Base-by-base conservation (phyloP, 2,888 invertebrate genomes). In the Drosophila crucigera region DNA sequence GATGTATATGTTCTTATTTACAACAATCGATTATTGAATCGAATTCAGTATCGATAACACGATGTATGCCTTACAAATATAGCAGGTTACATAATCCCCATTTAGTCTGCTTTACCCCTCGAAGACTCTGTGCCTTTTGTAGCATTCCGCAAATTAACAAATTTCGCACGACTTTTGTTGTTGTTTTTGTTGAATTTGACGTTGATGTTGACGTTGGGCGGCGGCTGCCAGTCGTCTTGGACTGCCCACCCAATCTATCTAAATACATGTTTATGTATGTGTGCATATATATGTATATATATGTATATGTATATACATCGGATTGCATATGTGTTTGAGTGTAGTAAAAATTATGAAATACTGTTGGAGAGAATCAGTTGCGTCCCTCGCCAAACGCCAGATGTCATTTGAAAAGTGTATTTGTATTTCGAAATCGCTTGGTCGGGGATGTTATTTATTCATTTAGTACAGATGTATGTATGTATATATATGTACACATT, bases 141-240 rank as follows among this genome's bases (percentile, higher is more conserved):
- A 39, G 53, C 64, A 68, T 62, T 65, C 58, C 49, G 55, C 52
- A 76, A 77, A 74, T 80, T 75, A 74, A 73, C 70, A 65, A 73
- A 72, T 81, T 79, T 86, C 63, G 83, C 84, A 83, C 79, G 83
- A 84, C 31, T 77, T 70, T 82, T 73, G 49, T 72, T 68, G 70
- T 78, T 76, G 33, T 63, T 55, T 25, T 80, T 73, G 49, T 68
- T 69, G 70, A 73, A 74, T 47, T 65, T 47, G 47, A 25, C 30
- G 52, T 68, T 69, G 68, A 73, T 70, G 43, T 66, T 47, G 59
- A 33, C 31, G 47, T 28, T 47, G 59, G 16, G 19, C 52, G 50
- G 43, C 53, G 68, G 28, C 62, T 41, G 69, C 50, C 59, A 33
- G 33, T 52, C 52, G 63, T 37, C 55, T 68, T n/a, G 60, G 22